Percentiles rank a stretch among this genome's conserved stretches.
phyloP scores from a whole-genome alignment of 1,140 invertebrate genomes.

The Drosophila prosaltans region DNA sequence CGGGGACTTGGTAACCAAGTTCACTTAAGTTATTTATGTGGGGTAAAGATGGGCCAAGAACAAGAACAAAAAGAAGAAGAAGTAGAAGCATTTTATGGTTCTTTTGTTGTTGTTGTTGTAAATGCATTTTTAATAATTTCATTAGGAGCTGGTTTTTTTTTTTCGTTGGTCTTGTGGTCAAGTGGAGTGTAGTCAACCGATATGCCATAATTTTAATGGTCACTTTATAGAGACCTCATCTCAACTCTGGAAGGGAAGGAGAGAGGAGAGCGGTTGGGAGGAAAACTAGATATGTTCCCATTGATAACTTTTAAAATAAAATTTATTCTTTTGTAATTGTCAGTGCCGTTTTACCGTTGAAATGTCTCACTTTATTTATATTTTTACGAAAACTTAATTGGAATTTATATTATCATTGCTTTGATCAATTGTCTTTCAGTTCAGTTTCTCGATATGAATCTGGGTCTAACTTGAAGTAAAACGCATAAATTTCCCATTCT shows the following conservation, averaged over 20 bases:
- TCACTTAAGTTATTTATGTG: conserved; percentile 66
- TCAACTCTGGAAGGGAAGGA: conserved; percentile 13
- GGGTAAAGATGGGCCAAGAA: not conserved
- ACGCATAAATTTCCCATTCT: conserved; percentile 53
- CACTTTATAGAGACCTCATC: conserved; percentile 74
- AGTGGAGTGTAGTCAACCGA: conserved; percentile 54
- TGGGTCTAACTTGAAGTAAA: conserved; percentile 24
- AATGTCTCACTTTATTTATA: conserved; percentile 57
- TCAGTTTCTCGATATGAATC: conserved; percentile 12
- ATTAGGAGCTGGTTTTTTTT: conserved; percentile 54
- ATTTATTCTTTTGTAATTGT: conserved; percentile 74
- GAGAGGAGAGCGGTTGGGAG: not conserved
- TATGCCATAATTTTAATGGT: conserved; percentile 79
- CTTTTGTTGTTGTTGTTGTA: conserved; percentile 21
- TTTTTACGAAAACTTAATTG: conserved; percentile 65
- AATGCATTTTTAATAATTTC: conserved; percentile 82
- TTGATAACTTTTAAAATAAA: conserved; percentile 56
- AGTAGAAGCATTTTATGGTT: conserved; percentile 47
- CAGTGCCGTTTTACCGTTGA: conserved; percentile 74
- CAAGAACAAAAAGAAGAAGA: not conserved
- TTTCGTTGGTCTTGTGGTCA: conserved; percentile 19
- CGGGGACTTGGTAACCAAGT: not conserved
- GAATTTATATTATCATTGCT: conserved; percentile 76
- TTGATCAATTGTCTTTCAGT: conserved; percentile 68
- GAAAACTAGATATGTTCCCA: conserved; percentile 67